Evolutionary conservation across 2,797 vertebrate genomes (phyloP).

Genomic region (Babyrousa celebensis): DNA sequence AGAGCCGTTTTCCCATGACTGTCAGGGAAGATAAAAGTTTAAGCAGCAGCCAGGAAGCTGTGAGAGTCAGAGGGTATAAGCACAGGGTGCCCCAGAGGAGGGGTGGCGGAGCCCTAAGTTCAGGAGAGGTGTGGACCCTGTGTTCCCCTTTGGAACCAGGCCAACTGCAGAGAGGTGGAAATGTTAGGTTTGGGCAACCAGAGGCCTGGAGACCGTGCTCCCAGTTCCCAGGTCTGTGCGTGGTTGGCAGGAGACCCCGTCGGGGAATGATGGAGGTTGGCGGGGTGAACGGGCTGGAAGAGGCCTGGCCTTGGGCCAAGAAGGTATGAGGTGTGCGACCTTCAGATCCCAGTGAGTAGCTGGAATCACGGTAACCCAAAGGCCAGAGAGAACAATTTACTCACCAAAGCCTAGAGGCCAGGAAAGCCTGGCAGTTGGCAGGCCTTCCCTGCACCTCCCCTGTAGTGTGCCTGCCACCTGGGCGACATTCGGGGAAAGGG

Average conservation of each 20-base stretch:
- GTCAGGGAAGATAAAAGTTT: slow-evolving; percentile 8
- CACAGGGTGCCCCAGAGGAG: background rate
- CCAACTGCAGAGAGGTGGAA: background rate
- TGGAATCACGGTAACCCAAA: background rate
- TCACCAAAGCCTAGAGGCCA: background rate
- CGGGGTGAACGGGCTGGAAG: background rate
- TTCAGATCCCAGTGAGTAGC: background rate
- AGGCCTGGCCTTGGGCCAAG: background rate
- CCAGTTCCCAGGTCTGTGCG: background rate
- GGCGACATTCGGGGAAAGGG: background rate
- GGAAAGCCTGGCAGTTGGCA: background rate
- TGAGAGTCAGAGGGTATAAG: background rate
- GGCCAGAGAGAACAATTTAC: slow-evolving; percentile 1
- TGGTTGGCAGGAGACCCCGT: background rate
- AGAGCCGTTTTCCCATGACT: slow-evolving; percentile 19
- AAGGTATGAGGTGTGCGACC: background rate
- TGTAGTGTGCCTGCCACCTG: background rate
- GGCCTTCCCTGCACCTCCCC: background rate
- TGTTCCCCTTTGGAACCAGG: background rate
- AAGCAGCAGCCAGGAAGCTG: slow-evolving; percentile 63
- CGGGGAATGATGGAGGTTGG: background rate
- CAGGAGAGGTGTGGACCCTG: background rate
- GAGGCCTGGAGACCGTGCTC: background rate
- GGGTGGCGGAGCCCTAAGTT: background rate
- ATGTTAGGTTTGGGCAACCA: background rate